Percentiles rank a stretch among this genome's conserved stretches.
phyloP scores from a whole-genome alignment of 1,140 invertebrate genomes.

The Brachionus manjavacas region DNA sequence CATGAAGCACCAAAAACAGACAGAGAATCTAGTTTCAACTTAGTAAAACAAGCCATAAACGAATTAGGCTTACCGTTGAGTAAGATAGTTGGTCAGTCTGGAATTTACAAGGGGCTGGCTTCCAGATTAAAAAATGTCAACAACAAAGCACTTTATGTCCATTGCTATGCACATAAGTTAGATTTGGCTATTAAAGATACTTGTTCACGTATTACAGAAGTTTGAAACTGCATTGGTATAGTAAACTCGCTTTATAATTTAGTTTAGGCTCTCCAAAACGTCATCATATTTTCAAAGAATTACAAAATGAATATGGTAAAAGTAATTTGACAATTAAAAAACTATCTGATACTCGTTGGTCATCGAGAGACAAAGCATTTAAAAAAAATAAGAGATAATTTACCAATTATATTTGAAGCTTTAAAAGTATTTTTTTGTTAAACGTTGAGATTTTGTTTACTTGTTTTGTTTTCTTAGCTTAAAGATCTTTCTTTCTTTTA shows the following conservation, averaged over 20 bases:
- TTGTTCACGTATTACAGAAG: not conserved
- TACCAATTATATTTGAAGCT: not conserved
- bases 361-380: not conserved
- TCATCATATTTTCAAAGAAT: slow-evolving; percentile 25
- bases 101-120: too few relatives aligned
- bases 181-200: too few relatives aligned
- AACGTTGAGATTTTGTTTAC: not conserved
- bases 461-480: too few relatives aligned
- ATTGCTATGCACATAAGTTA: too few relatives aligned
- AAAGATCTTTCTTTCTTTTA: too few relatives aligned
- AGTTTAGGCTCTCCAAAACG: slow-evolving; percentile 16
- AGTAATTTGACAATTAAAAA: not conserved
- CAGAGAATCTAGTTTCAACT: too few relatives aligned
- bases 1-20: too few relatives aligned
- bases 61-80: too few relatives aligned
- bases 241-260: slow-evolving; percentile 28
- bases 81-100: too few relatives aligned
- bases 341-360: slow-evolving; percentile 10
- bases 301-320: not conserved
- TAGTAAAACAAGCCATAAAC: too few relatives aligned
- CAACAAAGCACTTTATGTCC: too few relatives aligned
- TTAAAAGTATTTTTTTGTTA: slow-evolving; percentile 1
- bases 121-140: too few relatives aligned
- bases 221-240: slow-evolving; percentile 6
- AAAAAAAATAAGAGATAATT: not conserved